Base-by-base conservation (phyloP, 1,140 invertebrate genomes). In the Callitettix versicolor region DNA sequence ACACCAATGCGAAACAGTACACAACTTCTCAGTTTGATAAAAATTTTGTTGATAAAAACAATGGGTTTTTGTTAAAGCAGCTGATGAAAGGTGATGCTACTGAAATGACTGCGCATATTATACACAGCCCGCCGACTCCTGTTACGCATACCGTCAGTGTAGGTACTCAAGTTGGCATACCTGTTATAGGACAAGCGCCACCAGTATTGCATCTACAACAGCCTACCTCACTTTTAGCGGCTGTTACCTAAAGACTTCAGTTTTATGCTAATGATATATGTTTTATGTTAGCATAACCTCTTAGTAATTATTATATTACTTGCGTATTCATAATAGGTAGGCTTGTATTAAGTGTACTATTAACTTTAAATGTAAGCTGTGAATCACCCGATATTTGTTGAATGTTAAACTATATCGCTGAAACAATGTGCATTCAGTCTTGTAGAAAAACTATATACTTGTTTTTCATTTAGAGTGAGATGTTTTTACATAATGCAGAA, bases 1-100 rank as follows among this genome's bases (percentile, higher is more conserved):
- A 96, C 68, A 87, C 86, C 9, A 64, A 61, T 15, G 88, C 88
- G 38, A 89, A 92, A 65, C 74, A 87, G 1, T 87, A 88, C 67
- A 78, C 78, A 22, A 88, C 86, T 65, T 76, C 78, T 1, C 77
- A 83, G 60, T 86, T 84, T 65, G 81, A 81, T 57, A 87, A 88
- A 69, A 83, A 83, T 4, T 89, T 89, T 68, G 82, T 83, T 24
- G 84, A 85, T 63, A 85, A 85, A 62, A 82, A 81, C 47, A 85
- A 85, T 66, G 79, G 85, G 74, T 69, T 84, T 53, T 63, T 65
- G 63, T 53, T 65, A 26, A 65, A 65, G 47, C 64, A 65, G 30
- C 54, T 65, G 17, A 65, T 65, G 60, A 65, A 65, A 42, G 64
- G 65, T 72, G 82, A 67, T 69, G 77, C 67, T 67, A 72, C 66